Conservation (phyloP, 2,113 vertebrate species). For the Esox niger region DNA sequence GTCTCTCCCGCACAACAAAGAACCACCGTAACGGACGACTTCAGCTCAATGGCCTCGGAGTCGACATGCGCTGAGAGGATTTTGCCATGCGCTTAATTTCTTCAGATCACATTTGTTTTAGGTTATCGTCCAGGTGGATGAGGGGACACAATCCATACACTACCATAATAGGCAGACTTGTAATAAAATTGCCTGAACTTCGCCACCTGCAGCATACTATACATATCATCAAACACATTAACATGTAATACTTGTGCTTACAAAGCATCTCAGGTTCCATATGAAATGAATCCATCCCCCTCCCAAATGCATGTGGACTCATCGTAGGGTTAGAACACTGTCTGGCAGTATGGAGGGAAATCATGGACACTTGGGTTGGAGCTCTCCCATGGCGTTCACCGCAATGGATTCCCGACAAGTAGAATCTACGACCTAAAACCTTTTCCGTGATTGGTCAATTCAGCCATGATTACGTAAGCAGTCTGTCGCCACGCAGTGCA, state of each 20-base stretch:
- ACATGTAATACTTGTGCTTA: too few relatives aligned
- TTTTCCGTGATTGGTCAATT: conserved; percentile 28
- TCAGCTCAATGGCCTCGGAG: conserved; percentile 26
- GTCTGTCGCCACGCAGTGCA: not conserved
- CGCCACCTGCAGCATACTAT: too few relatives aligned
- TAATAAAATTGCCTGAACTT: too few relatives aligned
- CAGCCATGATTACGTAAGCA: conserved; percentile 22
- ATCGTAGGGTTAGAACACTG: not conserved
- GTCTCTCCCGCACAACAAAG: conserved; percentile 29
- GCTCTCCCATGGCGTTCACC: not conserved
- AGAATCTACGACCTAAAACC: conserved; percentile 22
- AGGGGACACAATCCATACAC: too few relatives aligned
- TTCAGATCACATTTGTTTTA: conserved; percentile 25
- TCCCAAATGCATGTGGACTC: not conserved
- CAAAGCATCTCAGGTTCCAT: too few relatives aligned
- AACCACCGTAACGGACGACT: conserved; percentile 32
- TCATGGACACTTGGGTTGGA: conserved; percentile 5
- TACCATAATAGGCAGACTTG: too few relatives aligned
- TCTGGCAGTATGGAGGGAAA: not conserved
- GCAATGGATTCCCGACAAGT: not conserved
- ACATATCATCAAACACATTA: too few relatives aligned
- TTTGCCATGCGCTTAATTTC: not conserved
- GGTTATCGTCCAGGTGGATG: too few relatives aligned
- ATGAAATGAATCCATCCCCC: too few relatives aligned
- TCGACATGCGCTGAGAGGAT: conserved; percentile 11